A percentile compares a stretch with the other conserved stretches of the same genome.
These are phyloP conservation scores for Napeogenes sylphis DNA, from an alignment of 2,888 invertebrate species.

Conservation along the genomic window DNA sequence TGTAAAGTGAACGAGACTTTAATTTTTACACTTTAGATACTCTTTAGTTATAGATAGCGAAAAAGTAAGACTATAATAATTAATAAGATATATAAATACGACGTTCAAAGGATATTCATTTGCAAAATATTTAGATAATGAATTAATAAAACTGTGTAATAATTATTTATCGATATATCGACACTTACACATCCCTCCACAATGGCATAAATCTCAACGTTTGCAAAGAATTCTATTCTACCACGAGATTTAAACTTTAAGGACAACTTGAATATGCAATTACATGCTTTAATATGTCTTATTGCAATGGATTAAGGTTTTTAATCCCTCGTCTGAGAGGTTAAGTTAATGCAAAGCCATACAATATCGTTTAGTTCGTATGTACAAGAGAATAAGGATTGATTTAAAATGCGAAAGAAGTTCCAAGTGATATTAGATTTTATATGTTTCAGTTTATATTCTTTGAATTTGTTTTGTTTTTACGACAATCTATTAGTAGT, in stretches of 20 bases:
- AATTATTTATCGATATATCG: conserved; percentile 20
- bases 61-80: too few species aligned
- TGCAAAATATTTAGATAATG: too few species aligned
- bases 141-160: neutral
- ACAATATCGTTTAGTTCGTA: neutral
- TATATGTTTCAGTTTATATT: conserved; percentile 8
- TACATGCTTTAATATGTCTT: conserved; percentile 31
- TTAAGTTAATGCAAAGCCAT: conserved; percentile 10
- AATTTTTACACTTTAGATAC: too few species aligned
- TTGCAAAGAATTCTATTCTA: conserved; percentile 39
- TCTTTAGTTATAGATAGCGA: too few species aligned
- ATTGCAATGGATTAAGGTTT: conserved; percentile 31
- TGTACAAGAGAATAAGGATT: neutral
- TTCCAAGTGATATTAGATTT: neutral
- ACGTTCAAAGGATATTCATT: too few species aligned
- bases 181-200: conserved; percentile 28
- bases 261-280: conserved; percentile 33
- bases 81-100: too few species aligned
- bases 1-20: too few species aligned
- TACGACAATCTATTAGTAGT: neutral
- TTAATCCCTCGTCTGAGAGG: conserved; percentile 23
- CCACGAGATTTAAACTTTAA: conserved; percentile 35
- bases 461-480: conserved; percentile 8
- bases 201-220: conserved; percentile 35
- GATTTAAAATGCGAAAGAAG: neutral